Percentiles rank a stretch among this genome's conserved stretches.
These are phyloP conservation scores for Actias luna DNA, from an alignment of 2,888 invertebrate species.

Conservation along the genomic window DNA sequence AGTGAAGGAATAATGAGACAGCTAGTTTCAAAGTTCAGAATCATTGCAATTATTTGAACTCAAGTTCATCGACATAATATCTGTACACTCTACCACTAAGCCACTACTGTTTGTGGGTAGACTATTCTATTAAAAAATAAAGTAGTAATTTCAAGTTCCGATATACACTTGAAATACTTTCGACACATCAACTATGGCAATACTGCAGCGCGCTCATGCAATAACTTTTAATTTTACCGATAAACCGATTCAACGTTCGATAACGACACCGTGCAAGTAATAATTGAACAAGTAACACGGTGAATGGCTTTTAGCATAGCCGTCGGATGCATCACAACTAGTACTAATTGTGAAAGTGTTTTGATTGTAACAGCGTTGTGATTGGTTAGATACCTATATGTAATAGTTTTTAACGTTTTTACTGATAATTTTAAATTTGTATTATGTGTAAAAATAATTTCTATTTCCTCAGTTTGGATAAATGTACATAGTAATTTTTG, in stretches of 20 bases:
- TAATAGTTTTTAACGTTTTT: background rate
- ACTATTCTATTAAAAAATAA: background rate
- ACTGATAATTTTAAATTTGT: background rate
- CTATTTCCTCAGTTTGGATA: too few species aligned
- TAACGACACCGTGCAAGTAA: slow-evolving; percentile 11
- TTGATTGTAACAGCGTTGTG: background rate
- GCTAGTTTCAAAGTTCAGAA: too few species aligned
- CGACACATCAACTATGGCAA: slow-evolving; percentile 11
- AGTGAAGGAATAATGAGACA: too few species aligned
- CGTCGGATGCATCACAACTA: background rate
- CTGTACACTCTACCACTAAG: too few species aligned
- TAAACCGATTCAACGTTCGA: slow-evolving; percentile 28
- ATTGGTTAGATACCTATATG: background rate
- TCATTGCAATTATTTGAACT: too few species aligned
- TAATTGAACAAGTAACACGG: slow-evolving; percentile 17
- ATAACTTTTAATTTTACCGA: slow-evolving; percentile 51
- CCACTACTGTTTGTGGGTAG: too few species aligned
- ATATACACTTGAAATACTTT: slow-evolving; percentile 4
- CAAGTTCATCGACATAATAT: too few species aligned
- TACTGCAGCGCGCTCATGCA: slow-evolving; percentile 29
- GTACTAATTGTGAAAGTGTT: background rate
- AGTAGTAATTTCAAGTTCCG: background rate
- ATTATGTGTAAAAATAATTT: background rate
- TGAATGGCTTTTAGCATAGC: slow-evolving; percentile 4
- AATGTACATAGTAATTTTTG: too few species aligned